A percentile compares a stretch with the other conserved stretches of the same genome.
Evolutionary conservation across 2,113 vertebrate species (phyloP).

Genomic region (Pipra filicauda): DNA sequence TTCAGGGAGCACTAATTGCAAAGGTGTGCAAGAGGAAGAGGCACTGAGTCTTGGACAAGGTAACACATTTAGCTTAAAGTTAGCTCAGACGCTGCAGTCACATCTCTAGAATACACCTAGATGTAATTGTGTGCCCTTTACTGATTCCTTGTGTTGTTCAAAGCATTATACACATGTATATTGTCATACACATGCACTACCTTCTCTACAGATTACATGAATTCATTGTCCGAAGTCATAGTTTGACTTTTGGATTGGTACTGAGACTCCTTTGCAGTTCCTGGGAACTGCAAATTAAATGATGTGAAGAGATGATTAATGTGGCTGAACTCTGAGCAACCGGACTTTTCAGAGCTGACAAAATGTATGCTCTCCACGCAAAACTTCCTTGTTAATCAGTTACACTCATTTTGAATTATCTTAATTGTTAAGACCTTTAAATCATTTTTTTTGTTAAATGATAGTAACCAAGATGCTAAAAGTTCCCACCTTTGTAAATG

Average conservation of each 20-base stretch:
- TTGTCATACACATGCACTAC: background rate
- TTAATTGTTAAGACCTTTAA: background rate
- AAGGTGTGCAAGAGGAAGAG: background rate
- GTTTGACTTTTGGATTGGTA: background rate
- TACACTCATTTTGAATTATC: background rate
- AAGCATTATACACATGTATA: background rate
- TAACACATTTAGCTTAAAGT: background rate
- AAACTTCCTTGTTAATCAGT: background rate
- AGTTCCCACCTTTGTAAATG: background rate
- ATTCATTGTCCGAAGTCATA: background rate
- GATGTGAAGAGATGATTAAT: background rate
- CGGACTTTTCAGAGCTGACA: background rate
- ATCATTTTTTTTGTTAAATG: background rate
- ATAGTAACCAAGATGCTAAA: background rate
- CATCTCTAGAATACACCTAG: background rate
- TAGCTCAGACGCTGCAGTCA: background rate
- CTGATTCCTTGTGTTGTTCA: background rate
- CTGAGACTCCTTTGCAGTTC: background rate
- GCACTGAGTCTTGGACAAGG: background rate
- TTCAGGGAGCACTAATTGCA: background rate
- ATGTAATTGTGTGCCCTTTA: background rate
- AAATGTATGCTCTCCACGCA: background rate
- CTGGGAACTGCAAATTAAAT: background rate
- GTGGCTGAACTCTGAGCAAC: background rate
- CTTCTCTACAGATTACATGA: background rate